A percentile compares a stretch with the other conserved stretches of the same genome.
phyloP scores from a whole-genome alignment of 2,797 vertebrate species.

The Pteropus rufus region DNA sequence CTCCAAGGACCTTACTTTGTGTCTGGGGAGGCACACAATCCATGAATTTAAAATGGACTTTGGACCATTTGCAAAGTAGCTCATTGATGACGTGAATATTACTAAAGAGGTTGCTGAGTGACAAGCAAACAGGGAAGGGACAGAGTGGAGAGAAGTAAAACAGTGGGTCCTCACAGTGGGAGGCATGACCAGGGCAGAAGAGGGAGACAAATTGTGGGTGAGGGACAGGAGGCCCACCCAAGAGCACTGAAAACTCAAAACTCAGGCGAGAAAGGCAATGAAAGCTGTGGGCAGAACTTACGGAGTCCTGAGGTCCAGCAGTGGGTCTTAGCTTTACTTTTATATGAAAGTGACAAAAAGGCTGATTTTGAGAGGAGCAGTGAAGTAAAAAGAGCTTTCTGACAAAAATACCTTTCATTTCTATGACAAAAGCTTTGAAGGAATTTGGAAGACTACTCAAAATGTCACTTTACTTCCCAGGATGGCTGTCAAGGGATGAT shows the following conservation, averaged over 20 bases:
- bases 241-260: background rate
- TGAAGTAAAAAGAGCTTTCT: background rate
- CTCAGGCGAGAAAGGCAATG: background rate
- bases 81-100: background rate
- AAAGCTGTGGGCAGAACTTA: background rate
- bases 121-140: background rate
- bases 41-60: background rate
- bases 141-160: fast-evolving
- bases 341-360: background rate
- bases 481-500: background rate
- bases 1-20: background rate
- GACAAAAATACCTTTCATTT: background rate
- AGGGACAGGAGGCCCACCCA: fast-evolving
- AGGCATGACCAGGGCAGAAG: background rate
- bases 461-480: background rate
- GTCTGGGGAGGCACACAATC: background rate
- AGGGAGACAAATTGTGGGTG: background rate
- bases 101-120: background rate
- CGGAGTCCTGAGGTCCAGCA: background rate
- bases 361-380: background rate
- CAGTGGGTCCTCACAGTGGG: background rate
- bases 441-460: background rate
- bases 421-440: background rate
- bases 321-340: background rate
- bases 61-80: background rate